Evolutionary conservation across 2,888 invertebrate species (phyloP).

Genomic region (Sesia bembeciformis): DNA sequence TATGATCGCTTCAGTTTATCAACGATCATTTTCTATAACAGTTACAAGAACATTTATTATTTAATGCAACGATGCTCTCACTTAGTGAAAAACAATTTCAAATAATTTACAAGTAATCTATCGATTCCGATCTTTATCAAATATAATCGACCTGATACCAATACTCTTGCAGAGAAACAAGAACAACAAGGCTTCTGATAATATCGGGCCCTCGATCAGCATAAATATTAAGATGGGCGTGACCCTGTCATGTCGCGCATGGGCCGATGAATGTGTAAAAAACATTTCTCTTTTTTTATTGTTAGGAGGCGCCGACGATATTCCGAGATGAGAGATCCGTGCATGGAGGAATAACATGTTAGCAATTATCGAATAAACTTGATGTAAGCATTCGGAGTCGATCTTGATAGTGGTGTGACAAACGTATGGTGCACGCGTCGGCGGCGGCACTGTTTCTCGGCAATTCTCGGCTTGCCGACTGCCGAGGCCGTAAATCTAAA

Average conservation of each 20-base stretch:
- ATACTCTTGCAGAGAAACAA: conserved; percentile 23
- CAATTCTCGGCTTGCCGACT: conserved; percentile 23
- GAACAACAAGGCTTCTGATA: conserved; percentile 20
- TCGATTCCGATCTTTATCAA: conserved; percentile 18
- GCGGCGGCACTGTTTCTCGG: conserved; percentile 30
- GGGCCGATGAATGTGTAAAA: conserved; percentile 38
- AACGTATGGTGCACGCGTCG: conserved; percentile 44
- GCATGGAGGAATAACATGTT: conserved; percentile 21
- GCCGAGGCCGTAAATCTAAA: conserved; percentile 54
- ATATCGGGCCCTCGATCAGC: conserved; percentile 43
- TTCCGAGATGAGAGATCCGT: neutral
- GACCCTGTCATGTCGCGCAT: conserved; percentile 43
- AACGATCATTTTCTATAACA: too few relatives aligned
- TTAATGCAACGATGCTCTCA: too few relatives aligned
- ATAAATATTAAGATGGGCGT: conserved; percentile 60
- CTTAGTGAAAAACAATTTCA: too few relatives aligned
- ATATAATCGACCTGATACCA: conserved; percentile 28
- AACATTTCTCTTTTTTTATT: conserved; percentile 27
- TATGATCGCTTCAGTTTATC: too few relatives aligned
- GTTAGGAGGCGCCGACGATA: conserved; percentile 11
- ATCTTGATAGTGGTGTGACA: conserved; percentile 60
- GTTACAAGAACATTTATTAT: too few relatives aligned
- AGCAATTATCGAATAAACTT: conserved; percentile 32
- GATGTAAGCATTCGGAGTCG: conserved; percentile 21
- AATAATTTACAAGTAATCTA: neutral